phyloP scores from a whole-genome alignment of 2,113 vertebrate species.

The Centrocercus urophasianus region DNA sequence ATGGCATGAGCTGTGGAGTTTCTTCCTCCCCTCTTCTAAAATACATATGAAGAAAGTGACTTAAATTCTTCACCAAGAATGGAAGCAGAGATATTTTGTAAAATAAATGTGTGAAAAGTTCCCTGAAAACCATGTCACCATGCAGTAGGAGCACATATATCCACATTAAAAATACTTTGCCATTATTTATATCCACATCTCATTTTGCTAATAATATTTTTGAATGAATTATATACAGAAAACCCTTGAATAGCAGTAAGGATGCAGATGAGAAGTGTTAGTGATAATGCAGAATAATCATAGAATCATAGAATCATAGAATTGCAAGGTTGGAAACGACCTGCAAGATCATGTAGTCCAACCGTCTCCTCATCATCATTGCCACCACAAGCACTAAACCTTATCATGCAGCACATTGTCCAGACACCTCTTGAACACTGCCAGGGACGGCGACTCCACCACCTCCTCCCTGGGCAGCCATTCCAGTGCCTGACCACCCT shows the following conservation, averaged over 20 bases:
- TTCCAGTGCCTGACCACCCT: too few relatives aligned
- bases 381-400: too few relatives aligned
- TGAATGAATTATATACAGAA: not conserved
- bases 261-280: not conserved
- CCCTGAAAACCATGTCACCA: not conserved
- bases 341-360: too few relatives aligned
- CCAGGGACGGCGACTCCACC: too few relatives aligned
- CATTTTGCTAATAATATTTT: not conserved
- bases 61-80: not conserved
- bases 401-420: too few relatives aligned
- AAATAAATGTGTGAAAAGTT: not conserved
- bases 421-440: too few relatives aligned
- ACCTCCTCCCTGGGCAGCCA: too few relatives aligned
- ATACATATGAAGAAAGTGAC: not conserved
- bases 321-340: too few relatives aligned
- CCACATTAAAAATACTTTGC: not conserved
- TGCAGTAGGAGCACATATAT: not conserved
- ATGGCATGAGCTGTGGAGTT: not conserved
- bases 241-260: not conserved
- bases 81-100: not conserved
- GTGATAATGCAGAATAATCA: not conserved
- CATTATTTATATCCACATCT: not conserved
- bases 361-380: too few relatives aligned
- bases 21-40: not conserved
- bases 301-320: too few relatives aligned